These are phyloP conservation scores for Macaria liturata DNA, from an alignment of 2,888 invertebrate species.

Conservation along the genomic window DNA sequence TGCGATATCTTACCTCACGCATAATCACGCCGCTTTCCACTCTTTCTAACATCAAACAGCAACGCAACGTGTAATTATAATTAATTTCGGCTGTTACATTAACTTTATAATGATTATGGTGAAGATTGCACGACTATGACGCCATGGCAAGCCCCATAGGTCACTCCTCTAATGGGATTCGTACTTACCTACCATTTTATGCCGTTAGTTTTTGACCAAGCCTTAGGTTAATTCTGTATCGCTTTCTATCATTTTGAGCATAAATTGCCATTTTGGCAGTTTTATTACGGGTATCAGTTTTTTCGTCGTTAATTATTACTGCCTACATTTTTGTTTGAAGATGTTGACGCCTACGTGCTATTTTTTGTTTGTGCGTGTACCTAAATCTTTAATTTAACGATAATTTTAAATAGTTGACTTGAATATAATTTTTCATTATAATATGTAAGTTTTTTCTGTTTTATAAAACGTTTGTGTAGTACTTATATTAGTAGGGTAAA, in stretches of 20 bases:
- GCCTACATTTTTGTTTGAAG: no score
- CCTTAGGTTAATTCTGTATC: slow-evolving; percentile 32
- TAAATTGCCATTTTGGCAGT: slow-evolving; percentile 19
- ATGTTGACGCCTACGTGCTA: not conserved
- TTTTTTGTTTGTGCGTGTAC: not conserved
- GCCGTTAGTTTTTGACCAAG: slow-evolving; percentile 33
- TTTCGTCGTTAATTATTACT: slow-evolving; percentile 3
- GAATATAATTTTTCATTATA: not conserved
- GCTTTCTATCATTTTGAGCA: slow-evolving; percentile 29
- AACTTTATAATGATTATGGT: slow-evolving; percentile 54
- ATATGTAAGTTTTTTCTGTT: not conserved
- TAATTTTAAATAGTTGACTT: not conserved
- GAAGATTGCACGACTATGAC: slow-evolving; percentile 57
- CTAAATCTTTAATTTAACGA: not conserved
- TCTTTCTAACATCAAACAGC: slow-evolving; percentile 17
- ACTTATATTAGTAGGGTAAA: not conserved
- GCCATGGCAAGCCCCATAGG: slow-evolving; percentile 41
- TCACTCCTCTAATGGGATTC: slow-evolving; percentile 47
- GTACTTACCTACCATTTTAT: slow-evolving; percentile 7
- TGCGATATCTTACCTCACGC: not conserved
- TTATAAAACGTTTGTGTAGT: no score
- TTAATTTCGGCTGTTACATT: slow-evolving; percentile 61
- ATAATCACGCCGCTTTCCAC: slow-evolving; percentile 15
- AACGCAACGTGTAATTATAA: slow-evolving; percentile 61
- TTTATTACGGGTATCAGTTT: slow-evolving; percentile 3